These are phyloP conservation scores for Ornithoptera priamus DNA, from an alignment of 2,888 invertebrate species.

Conservation along the genomic window DNA sequence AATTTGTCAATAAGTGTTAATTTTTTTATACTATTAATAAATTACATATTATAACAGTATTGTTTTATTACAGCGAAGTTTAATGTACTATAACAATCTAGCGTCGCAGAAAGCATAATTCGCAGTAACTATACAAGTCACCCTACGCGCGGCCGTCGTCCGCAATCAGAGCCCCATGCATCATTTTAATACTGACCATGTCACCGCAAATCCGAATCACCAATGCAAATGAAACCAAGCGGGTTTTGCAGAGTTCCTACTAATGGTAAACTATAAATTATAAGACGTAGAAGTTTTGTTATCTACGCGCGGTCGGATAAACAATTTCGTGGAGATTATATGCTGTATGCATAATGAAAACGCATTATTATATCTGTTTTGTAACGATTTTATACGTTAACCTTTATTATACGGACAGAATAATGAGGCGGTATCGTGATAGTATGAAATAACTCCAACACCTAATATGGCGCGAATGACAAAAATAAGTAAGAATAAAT, in stretches of 20 bases:
- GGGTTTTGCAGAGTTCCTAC: slow-evolving; percentile 58
- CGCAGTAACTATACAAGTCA: slow-evolving; percentile 11
- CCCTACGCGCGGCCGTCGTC: slow-evolving; percentile 32
- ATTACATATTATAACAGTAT: no score
- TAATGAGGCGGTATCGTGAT: slow-evolving; percentile 17
- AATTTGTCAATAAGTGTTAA: no score
- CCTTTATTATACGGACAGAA: slow-evolving; percentile 28
- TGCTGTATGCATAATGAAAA: slow-evolving; percentile 68
- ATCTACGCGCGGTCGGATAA: slow-evolving; percentile 64
- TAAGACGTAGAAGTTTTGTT: slow-evolving; percentile 65
- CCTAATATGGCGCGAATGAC: slow-evolving; percentile 9
- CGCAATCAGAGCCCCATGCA: slow-evolving; percentile 72
- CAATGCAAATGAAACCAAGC: slow-evolving; percentile 74
- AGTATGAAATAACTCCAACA: slow-evolving; percentile 4
- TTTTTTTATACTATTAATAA: no score
- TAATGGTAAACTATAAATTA: slow-evolving; percentile 75
- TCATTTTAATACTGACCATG: slow-evolving; percentile 76
- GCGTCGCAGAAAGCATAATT: slow-evolving; percentile 6
- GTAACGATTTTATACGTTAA: slow-evolving; percentile 33
- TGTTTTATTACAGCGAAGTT: background rate
- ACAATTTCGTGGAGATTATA: slow-evolving; percentile 74
- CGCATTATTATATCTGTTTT: slow-evolving; percentile 50
- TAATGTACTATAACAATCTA: background rate
- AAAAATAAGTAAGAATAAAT: slow-evolving; percentile 10
- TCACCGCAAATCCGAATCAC: slow-evolving; percentile 74